A percentile compares a stretch with the other conserved stretches of the same genome.
Evolutionary conservation across 2,797 vertebrate genomes (phyloP).

Genomic region (Phataginus tricuspis): DNA sequence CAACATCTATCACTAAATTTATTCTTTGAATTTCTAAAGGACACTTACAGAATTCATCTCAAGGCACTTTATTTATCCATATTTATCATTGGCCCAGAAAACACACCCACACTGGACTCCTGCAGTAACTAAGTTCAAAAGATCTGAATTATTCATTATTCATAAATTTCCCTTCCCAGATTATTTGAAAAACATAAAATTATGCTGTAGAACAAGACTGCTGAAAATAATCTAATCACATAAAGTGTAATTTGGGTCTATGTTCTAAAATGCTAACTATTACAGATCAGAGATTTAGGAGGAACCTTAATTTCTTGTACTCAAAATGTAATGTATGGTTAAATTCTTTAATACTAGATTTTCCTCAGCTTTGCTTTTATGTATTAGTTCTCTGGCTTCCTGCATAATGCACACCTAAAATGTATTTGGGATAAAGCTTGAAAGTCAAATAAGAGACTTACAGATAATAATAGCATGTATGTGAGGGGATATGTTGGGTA

Average conservation of each 20-base stretch:
- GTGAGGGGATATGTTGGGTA: background rate
- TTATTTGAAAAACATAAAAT: background rate
- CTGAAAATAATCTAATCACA: background rate
- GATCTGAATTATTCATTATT: background rate
- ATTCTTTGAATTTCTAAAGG: background rate
- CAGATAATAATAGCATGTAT: background rate
- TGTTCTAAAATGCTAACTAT: background rate
- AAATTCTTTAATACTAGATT: background rate
- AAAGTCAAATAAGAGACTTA: background rate
- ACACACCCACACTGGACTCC: background rate
- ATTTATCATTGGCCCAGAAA: conserved; percentile 32
- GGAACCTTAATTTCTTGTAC: background rate
- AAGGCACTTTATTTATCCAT: background rate
- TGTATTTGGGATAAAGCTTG: background rate
- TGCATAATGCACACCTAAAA: background rate
- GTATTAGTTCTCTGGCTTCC: background rate
- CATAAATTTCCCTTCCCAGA: background rate
- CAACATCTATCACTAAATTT: background rate
- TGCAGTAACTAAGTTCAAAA: background rate
- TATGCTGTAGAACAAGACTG: background rate
- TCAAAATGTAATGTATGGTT: background rate
- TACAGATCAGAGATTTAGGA: background rate
- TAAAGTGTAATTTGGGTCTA: background rate
- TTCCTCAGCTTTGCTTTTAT: background rate
- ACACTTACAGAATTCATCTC: background rate